Evolutionary conservation across 2,888 invertebrate species (phyloP), one percentile per base, ranked within the genome.

Genomic region (Yponomeuta plumbellus): DNA sequence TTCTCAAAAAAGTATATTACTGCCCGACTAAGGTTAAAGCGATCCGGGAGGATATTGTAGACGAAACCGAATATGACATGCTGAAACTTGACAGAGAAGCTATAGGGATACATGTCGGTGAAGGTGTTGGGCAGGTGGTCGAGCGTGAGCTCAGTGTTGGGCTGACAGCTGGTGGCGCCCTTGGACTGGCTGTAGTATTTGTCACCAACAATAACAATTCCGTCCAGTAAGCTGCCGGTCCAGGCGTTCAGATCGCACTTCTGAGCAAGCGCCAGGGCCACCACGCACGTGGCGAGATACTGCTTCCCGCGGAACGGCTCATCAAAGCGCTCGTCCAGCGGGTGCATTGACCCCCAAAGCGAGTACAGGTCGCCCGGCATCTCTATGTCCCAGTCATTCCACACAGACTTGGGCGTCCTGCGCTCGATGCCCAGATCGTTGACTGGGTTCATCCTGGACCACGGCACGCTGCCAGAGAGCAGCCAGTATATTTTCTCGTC

Each of bases 361-460:
- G 95, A 94, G 84, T 90, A 95, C 0, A 96, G 80, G 69, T 94
- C 94, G 1, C 93, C 92, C 2, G 93, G 92, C 71, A 94, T 94
- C 76, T 95, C 95, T 1, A 95, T 92, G 69, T 94, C 93, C 92
- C 93, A 96, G 66, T 93, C 88, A 73, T 94, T 94, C 94, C 94
- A 94, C 77, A 88, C 68, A 0, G 87, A 78, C 68, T 75, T 79
- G 2, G 86, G 84, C 21, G 80, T 83, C 62, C 77, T 80, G 52
- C 90, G 77, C 44, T 78, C 75, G 22, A 88, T 75, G 1, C 89
- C 88, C 68, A 86, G 73, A 70, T 88, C 88, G 68, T 90, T 91
- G 0, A 74, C 71, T 0, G 77, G 72, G 68, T 76, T 83, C 81
- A 84, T 83, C 67, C 84, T 78, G 1, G 89, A 85, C 91, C 91